Percentiles rank a stretch among this genome's conserved stretches.
Evolutionary conservation across 2,888 invertebrate genomes (phyloP).

Genomic region (Epinotia ramella): DNA sequence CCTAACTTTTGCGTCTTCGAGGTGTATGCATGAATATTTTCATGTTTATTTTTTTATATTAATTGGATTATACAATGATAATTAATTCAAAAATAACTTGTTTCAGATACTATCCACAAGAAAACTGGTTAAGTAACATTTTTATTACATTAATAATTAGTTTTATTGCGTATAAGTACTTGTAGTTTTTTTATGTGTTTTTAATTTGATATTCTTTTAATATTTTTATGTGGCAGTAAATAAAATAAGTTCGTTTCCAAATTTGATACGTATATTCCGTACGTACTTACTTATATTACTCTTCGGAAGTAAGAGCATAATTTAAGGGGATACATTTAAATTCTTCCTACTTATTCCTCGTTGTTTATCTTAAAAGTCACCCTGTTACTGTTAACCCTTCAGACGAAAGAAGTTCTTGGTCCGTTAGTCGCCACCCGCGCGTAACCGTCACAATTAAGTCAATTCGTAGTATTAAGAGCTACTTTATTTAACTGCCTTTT

Average conservation of each 20-base stretch:
- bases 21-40: neutral
- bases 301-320: neutral
- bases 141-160: slow-evolving; percentile 44
- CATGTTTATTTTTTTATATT: neutral
- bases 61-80: slow-evolving; percentile 46
- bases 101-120: slow-evolving; percentile 85
- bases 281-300: too few species aligned
- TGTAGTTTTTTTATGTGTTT: neutral
- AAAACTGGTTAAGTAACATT: slow-evolving; percentile 78
- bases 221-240: neutral
- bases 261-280: neutral
- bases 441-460: slow-evolving; percentile 76
- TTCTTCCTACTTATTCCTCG: slow-evolving; percentile 11
- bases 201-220: neutral
- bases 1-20: neutral
- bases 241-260: neutral
- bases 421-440: slow-evolving; percentile 76
- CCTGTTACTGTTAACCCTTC: slow-evolving; percentile 53
- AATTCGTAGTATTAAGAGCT: slow-evolving; percentile 69
- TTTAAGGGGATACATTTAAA: slow-evolving; percentile 5
- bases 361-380: slow-evolving; percentile 37
- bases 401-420: slow-evolving; percentile 59
- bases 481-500: slow-evolving; percentile 66
- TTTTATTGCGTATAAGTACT: slow-evolving; percentile 28
- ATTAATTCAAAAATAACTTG: slow-evolving; percentile 73